Percentiles rank a stretch among this genome's conserved stretches.
Evolutionary conservation across 2,113 vertebrate genomes (phyloP).

Genomic region (Phrynosoma platyrhinos): DNA sequence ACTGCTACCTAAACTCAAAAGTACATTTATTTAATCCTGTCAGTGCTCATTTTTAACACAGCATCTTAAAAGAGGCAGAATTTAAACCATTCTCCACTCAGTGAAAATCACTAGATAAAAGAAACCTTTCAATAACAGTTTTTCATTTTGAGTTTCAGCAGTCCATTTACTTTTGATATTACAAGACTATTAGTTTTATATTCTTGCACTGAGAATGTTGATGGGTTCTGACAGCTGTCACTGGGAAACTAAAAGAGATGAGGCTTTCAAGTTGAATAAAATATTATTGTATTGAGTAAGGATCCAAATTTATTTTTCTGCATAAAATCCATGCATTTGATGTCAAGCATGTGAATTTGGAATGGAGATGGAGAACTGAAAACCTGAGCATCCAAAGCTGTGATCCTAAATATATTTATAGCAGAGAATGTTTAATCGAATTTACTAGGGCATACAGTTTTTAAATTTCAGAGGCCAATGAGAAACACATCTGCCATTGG

Average conservation of each 20-base stretch:
- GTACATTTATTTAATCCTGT: conserved; percentile 70
- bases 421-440: not conserved
- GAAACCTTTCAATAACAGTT: conserved; percentile 73
- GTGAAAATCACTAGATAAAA: conserved; percentile 73
- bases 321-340: conserved; percentile 49
- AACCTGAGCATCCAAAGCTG: conserved; percentile 13
- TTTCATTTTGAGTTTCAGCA: conserved; percentile 72
- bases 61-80: conserved; percentile 55
- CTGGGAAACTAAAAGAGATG: conserved; percentile 56
- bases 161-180: conserved; percentile 71
- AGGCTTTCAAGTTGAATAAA: conserved; percentile 60
- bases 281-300: conserved; percentile 61
- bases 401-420: conserved; percentile 11
- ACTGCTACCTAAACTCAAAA: conserved; percentile 37
- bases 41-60: conserved; percentile 70
- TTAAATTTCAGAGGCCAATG: not conserved
- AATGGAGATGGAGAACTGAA: not conserved
- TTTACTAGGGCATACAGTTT: not conserved
- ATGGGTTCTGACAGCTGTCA: conserved; percentile 76
- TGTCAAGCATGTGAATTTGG: conserved; percentile 13
- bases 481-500: not conserved
- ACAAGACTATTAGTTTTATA: conserved; percentile 72
- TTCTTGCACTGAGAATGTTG: conserved; percentile 64
- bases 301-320: conserved; percentile 47
- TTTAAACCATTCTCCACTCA: conserved; percentile 69